phyloP scores from a whole-genome alignment of 1,140 invertebrate species.

The Akabosia matsudoensis region DNA sequence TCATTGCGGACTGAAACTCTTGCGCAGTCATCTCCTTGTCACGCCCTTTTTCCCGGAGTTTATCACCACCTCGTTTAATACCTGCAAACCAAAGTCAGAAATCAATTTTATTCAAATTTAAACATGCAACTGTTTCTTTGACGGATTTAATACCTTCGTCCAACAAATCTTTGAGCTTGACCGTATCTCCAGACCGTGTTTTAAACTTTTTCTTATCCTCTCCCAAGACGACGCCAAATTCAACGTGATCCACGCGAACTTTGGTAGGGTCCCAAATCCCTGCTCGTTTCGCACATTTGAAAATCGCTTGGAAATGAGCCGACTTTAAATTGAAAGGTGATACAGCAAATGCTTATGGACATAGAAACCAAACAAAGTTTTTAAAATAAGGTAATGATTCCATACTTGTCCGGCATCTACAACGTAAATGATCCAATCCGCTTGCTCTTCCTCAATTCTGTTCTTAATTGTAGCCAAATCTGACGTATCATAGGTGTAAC shows the following conservation, averaged over 20 bases:
- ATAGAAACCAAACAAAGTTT: not conserved
- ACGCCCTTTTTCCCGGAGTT: constrained; percentile 84
- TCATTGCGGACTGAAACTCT: constrained; percentile 79
- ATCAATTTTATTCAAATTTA: not conserved
- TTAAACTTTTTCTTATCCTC: constrained; percentile 99
- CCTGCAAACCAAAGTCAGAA: constrained; percentile 54
- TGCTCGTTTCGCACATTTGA: constrained; percentile 66
- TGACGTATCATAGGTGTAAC: constrained; percentile 98
- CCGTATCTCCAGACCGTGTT: constrained; percentile 94
- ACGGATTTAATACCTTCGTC: constrained; percentile 79
- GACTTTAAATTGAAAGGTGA: constrained; percentile 40
- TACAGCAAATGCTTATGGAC: not conserved
- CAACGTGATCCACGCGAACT: constrained; percentile 80
- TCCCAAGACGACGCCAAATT: constrained; percentile 95
- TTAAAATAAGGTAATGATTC: constrained; percentile 4
- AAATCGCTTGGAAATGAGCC: constrained; percentile 78
- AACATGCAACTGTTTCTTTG: not conserved
- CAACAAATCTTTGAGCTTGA: constrained; percentile 83
- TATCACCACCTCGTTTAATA: constrained; percentile 74
- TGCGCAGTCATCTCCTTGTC: constrained; percentile 78
- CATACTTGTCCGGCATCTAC: constrained; percentile 85
- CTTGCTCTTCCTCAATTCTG: constrained; percentile 81
- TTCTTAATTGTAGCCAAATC: constrained; percentile 91
- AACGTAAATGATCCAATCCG: constrained; percentile 90
- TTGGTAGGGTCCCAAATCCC: constrained; percentile 65